These are phyloP conservation scores for Chaenogobius annularis DNA, from an alignment of 2,113 vertebrate genomes.

Conservation along the genomic window DNA sequence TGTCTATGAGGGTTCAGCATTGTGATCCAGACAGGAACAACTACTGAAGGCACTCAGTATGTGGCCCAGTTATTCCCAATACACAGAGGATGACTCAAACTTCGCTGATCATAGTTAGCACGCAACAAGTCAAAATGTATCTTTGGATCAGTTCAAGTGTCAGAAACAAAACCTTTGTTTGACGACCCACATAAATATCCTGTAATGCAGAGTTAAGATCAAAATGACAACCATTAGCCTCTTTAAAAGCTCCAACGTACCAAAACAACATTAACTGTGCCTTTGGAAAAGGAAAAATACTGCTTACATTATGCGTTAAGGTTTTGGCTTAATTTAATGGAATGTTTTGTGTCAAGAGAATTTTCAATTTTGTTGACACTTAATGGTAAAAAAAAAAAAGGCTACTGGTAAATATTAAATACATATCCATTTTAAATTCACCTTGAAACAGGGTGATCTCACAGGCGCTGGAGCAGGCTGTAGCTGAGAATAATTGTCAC, in stretches of 20 bases:
- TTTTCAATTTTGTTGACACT: no score
- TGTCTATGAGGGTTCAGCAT: conserved; percentile 5
- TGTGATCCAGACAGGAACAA: conserved; percentile 3
- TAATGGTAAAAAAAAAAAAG: no score
- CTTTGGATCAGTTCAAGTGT: background rate
- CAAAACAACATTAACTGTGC: no score
- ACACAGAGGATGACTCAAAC: background rate
- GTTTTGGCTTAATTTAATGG: background rate
- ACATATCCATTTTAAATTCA: no score
- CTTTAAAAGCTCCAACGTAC: background rate
- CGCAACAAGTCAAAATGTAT: conserved; percentile 6
- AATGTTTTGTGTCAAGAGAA: background rate
- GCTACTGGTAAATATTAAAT: no score
- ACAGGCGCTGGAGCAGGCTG: background rate
- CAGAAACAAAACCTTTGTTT: background rate
- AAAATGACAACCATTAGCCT: background rate
- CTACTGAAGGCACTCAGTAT: conserved; percentile 2
- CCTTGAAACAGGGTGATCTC: background rate
- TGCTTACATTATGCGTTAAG: background rate
- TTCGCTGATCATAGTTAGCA: background rate
- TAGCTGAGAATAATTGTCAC: background rate
- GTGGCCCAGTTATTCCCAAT: conserved; percentile 4
- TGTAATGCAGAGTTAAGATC: background rate
- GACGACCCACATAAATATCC: background rate
- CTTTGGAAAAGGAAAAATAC: background rate